Evolutionary conservation across 2,113 vertebrate species (phyloP), one percentile per base, ranked within the genome.

Genomic region (Numida meleagris): DNA sequence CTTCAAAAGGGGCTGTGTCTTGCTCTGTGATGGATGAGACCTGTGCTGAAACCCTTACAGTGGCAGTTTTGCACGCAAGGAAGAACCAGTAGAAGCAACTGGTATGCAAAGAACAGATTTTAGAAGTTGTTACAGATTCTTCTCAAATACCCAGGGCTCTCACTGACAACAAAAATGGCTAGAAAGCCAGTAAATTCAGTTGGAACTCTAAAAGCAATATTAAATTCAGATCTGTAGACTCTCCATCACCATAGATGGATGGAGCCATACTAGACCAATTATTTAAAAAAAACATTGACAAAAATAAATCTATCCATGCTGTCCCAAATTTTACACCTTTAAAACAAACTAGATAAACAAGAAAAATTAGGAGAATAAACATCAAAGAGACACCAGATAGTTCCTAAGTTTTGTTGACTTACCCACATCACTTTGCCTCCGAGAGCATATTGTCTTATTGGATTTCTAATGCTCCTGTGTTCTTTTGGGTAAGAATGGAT

Each of bases 1-100:
- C 74, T 86, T 88, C 70, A 86, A 90, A 83, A 94, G 86, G 29
- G 34, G 13, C 66, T 76, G 57, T 94, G 51, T 62, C 89, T 94
- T 92, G 74, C 55, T 76, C 68, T 83, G 76, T 43, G 73, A 57
- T 83, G 68, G 63, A 76, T 81, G 51, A 75, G 57, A 57, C 68
- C 80, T 72, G 53, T 57, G 51, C 57, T 83, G 42, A 93, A 86
- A 33, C 10, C 9, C 46, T 89, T 90, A 58, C 85, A 93, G 53
- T 14, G 40, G 9, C 36, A 42, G 9, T 34, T 78, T 81, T 65
- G 40, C 72, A 68, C 16, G 40, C 6, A 61, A 18, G 48, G 82
- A 82, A 79, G 48, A 78, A 10, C 18, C 12, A 48, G n/a, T 4
- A 75, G 29, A 73, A 95, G 77, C 4, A 43, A 33, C 7, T 14